Evolutionary conservation across 1,140 invertebrate species (phyloP).

Genomic region (Metopolophium dirhodum): DNA sequence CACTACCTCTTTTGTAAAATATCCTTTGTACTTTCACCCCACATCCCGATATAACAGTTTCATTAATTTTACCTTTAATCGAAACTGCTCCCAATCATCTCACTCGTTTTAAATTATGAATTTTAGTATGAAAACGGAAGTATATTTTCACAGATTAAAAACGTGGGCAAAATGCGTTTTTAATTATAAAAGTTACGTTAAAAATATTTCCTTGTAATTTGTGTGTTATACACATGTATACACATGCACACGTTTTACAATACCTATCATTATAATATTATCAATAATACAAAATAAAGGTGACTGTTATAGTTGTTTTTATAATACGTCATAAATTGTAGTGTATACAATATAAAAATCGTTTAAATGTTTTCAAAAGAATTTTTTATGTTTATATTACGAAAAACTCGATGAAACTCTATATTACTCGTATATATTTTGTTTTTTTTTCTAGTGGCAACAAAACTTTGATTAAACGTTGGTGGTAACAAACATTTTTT

Average conservation of each 20-base stretch:
- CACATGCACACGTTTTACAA: neutral
- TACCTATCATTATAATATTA: neutral
- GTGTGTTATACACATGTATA: neutral
- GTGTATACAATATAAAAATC: neutral
- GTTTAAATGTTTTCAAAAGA: neutral
- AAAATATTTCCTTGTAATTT: neutral
- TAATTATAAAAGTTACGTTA: slow-evolving; percentile 32
- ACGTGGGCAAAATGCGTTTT: neutral
- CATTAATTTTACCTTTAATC: slow-evolving; percentile 44
- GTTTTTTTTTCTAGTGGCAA: neutral
- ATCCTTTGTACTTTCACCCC: slow-evolving; percentile 31
- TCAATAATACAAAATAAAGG: neutral
- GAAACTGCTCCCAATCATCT: neutral
- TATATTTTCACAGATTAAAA: neutral
- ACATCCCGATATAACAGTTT: slow-evolving; percentile 10
- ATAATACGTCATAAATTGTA: neutral
- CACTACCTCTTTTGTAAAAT: slow-evolving; percentile 34
- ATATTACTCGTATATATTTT: neutral
- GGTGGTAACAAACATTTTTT: neutral
- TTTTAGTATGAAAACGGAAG: neutral
- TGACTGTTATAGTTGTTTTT: neutral
- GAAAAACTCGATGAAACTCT: neutral
- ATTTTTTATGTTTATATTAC: neutral
- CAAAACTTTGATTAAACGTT: neutral
- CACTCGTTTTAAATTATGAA: slow-evolving; percentile 28